Base-by-base conservation (phyloP, 1,140 invertebrate species). In the Bombus affinis region DNA sequence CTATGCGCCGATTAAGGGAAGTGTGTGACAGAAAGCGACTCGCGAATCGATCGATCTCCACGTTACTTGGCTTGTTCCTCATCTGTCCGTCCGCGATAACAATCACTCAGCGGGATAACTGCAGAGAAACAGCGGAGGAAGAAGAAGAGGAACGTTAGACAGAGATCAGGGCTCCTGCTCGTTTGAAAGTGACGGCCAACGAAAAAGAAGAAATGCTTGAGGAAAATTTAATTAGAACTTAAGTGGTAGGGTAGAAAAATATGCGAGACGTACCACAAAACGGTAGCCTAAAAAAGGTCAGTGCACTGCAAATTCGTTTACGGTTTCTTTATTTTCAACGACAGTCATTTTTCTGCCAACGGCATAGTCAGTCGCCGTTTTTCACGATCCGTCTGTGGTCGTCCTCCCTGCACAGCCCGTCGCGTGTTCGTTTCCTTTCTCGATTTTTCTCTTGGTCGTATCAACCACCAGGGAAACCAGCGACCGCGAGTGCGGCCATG, bases 191-290 rank as follows among this genome's bases (percentile, higher is more conserved):
- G 28, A 9, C 18, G 28, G 72, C 9, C 44, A 53, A 10, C 22
- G 4, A 28, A 18, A 15, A 39, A 28, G 35, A 76, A n/a, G 74
- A 32, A 57, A 57, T 25, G 35, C 2, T n/a, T 0, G 32, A 68
- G 66, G 68, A 68, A 88, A 86, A n/a, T 88, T 85, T 81, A 88
- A 89, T 88, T 86, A 79, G 81, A 86, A 12, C 57, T 47, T 65
- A 53, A 53, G 78, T 28, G 68, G 25, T 1, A 68, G 73, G 62
- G 42, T 18, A 59, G 35, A 13, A 12, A 15, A 12, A 35, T 25
- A 37, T 37, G 71, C 72, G 74, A 28, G 32, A 39, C 44, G 79
- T 74, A 83, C 47, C 44, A 44, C 57, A 39, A 77, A 82, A 73
- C 35, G 47, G 76, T 65, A 8, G 39, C 65, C 39, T 62, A 59